These are phyloP conservation scores for Microcebus ravelobensis DNA, from an alignment of 2,113 vertebrate species.

Conservation along the genomic window DNA sequence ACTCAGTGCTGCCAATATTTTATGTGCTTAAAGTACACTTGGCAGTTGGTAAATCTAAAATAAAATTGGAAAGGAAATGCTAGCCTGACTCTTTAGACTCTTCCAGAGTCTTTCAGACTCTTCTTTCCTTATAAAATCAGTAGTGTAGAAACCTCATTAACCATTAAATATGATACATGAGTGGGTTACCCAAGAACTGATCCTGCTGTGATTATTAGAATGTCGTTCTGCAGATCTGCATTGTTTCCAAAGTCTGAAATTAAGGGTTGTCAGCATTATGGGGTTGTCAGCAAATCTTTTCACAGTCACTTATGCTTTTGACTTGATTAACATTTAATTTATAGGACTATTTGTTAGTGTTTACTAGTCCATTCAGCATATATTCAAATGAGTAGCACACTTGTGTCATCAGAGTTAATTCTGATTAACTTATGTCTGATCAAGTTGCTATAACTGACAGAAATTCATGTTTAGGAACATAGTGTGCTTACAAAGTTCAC, in stretches of 20 bases:
- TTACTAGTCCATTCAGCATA: not conserved
- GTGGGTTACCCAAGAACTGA: not conserved
- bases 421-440: slow-evolving; percentile 6
- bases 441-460: not conserved
- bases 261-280: not conserved
- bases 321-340: slow-evolving; percentile 30
- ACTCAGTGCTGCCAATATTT: slow-evolving; percentile 57
- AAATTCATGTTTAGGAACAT: not conserved
- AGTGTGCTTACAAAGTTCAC: not conserved
- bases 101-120: not conserved
- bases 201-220: not conserved
- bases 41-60: slow-evolving; percentile 57
- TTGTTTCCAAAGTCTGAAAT: slow-evolving; percentile 47
- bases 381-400: not conserved
- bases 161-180: not conserved
- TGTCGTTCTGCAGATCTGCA: not conserved
- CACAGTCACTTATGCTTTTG: not conserved
- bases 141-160: slow-evolving; percentile 44
- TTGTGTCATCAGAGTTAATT: not conserved
- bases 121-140: slow-evolving; percentile 27
- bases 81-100: not conserved
- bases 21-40: slow-evolving; percentile 47
- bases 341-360: not conserved
- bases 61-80: slow-evolving; percentile 57
- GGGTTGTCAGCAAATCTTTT: not conserved